A percentile compares a stretch with the other conserved stretches of the same genome.
Evolutionary conservation across 2,888 invertebrate genomes (phyloP).

Genomic region (Agriopis leucophaearia): DNA sequence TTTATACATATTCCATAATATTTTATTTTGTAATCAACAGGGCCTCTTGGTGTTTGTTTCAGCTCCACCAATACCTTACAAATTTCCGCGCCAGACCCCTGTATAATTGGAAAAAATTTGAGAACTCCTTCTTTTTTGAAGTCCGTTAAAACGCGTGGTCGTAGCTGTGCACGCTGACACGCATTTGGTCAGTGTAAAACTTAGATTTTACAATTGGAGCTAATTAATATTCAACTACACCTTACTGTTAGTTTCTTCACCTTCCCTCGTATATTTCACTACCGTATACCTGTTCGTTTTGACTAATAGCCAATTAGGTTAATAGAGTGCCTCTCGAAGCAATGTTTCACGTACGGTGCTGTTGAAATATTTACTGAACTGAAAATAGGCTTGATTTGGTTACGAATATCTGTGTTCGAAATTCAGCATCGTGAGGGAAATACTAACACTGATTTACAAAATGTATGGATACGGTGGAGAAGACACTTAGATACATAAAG

Average conservation of each 20-base stretch:
- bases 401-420: neutral
- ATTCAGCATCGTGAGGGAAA: neutral
- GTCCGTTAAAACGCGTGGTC: too few relatives aligned
- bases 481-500: too few relatives aligned
- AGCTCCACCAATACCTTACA: too few relatives aligned
- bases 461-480: too few relatives aligned
- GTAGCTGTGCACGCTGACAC: too few relatives aligned
- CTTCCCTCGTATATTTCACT: slow-evolving; percentile 10
- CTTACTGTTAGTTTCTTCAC: slow-evolving; percentile 2
- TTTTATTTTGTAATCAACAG: too few relatives aligned
- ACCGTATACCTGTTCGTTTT: slow-evolving; percentile 22
- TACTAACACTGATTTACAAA: neutral
- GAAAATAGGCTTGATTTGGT: slow-evolving; percentile 10
- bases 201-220: neutral
- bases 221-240: neutral
- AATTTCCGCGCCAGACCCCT: too few relatives aligned
- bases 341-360: slow-evolving; percentile 22
- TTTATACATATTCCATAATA: too few relatives aligned
- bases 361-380: slow-evolving; percentile 25
- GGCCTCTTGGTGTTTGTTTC: too few relatives aligned
- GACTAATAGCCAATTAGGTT: slow-evolving; percentile 32
- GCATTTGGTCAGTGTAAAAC: neutral
- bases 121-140: too few relatives aligned
- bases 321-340: slow-evolving; percentile 24
- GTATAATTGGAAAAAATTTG: too few relatives aligned